Conservation (phyloP, 2,797 vertebrate species). For the Crypturellus tataupa region DNA sequence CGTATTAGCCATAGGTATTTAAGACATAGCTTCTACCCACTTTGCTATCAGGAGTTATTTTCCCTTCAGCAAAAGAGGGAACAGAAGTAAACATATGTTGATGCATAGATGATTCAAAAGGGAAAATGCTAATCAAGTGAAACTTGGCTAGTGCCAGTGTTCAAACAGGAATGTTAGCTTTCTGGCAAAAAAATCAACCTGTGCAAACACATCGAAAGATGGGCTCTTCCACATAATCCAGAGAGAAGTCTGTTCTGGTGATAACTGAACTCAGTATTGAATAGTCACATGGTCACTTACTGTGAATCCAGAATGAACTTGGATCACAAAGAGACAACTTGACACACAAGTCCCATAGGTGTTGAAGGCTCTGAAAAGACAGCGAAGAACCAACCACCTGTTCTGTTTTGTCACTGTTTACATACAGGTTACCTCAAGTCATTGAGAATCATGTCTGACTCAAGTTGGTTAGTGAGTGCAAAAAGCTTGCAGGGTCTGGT, state of each 20-base stretch:
- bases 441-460: neutral
- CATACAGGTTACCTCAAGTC: neutral
- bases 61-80: neutral
- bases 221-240: neutral
- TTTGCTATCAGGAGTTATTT: neutral
- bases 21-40: neutral
- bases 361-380: neutral
- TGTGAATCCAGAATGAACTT: neutral
- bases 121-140: neutral
- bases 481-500: neutral
- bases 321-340: neutral
- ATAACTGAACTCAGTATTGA: neutral
- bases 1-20: neutral
- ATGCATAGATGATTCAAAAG: neutral
- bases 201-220: neutral
- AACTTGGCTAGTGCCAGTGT: fast-evolving
- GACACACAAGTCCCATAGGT: neutral
- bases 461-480: neutral
- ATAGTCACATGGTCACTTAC: neutral
- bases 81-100: neutral
- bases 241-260: neutral
- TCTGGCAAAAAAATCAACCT: neutral
- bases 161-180: neutral
- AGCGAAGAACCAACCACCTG: neutral
- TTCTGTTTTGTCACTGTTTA: too few relatives aligned